Percentiles rank a stretch among this genome's conserved stretches.
Conservation (phyloP, 2,113 vertebrate species). For the Lucifuga dentata region DNA sequence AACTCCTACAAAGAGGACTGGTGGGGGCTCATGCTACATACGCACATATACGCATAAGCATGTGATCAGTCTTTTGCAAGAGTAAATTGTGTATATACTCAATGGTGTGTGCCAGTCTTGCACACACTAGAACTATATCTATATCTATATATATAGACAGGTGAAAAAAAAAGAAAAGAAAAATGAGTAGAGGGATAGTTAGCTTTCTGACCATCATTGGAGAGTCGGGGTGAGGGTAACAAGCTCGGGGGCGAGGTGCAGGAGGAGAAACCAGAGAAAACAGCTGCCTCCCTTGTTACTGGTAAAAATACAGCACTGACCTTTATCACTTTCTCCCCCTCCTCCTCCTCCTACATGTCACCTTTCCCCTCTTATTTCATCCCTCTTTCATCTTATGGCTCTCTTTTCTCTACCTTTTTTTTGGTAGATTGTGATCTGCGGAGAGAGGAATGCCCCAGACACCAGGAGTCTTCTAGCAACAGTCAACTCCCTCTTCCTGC, state of each 20-base stretch:
- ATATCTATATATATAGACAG: too few species aligned
- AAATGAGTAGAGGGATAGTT: conserved; percentile 6
- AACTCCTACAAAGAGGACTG: too few species aligned
- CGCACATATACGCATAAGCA: too few species aligned
- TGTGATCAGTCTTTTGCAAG: too few species aligned
- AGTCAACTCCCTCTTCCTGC: conserved; percentile 86
- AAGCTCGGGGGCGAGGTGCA: conserved; percentile 32
- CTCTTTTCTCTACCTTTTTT: background rate
- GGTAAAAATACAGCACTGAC: conserved; percentile 49
- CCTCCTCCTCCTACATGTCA: background rate
- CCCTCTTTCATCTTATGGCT: conserved; percentile 38
- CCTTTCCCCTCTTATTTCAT: conserved; percentile 42
- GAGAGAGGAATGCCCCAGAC: conserved; percentile 87
- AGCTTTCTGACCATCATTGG: conserved; percentile 18
- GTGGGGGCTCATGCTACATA: too few species aligned
- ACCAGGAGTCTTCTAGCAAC: conserved; percentile 86
- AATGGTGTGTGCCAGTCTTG: too few species aligned
- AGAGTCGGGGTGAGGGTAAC: conserved; percentile 59
- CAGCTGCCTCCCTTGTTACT: conserved; percentile 75
- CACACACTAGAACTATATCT: too few species aligned
- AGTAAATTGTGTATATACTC: too few species aligned
- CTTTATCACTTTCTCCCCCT: conserved; percentile 18
- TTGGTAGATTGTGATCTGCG: conserved; percentile 89
- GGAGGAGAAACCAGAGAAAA: conserved; percentile 26
- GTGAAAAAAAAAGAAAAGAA: conserved; percentile 6